Evolutionary conservation across 2,888 invertebrate genomes (phyloP).

Genomic region (Lathronympha strigana): DNA sequence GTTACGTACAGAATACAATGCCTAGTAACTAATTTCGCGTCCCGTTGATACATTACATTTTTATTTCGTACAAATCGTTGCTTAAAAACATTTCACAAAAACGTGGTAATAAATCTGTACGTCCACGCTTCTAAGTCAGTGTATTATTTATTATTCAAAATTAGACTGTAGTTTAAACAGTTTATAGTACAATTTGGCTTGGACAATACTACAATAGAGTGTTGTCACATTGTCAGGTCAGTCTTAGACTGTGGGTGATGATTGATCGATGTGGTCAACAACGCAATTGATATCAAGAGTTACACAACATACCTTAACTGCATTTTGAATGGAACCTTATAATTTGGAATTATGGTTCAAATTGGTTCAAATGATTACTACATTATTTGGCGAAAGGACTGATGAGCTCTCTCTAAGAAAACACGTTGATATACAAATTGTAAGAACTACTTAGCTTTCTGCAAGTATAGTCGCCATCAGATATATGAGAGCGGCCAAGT

Average conservation of each 20-base stretch:
- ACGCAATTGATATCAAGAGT: slow-evolving; percentile 24
- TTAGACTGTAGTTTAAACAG: background rate
- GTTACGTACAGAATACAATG: no score
- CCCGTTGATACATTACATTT: background rate
- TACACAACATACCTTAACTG: background rate
- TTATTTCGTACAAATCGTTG: background rate
- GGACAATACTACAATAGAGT: slow-evolving; percentile 19
- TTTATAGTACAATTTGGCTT: slow-evolving; percentile 11
- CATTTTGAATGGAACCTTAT: background rate
- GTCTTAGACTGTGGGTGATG: slow-evolving; percentile 31
- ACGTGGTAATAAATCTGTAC: slow-evolving; percentile 18
- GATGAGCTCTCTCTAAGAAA: background rate
- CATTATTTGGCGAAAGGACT: background rate
- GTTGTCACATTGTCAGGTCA: slow-evolving; percentile 32
- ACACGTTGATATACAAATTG: no score
- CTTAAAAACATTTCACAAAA: slow-evolving; percentile 26
- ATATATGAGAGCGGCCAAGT: no score
- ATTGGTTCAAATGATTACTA: background rate
- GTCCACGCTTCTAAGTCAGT: slow-evolving; percentile 3
- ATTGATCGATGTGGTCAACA: slow-evolving; percentile 37
- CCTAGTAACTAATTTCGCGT: no score
- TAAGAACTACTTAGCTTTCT: no score
- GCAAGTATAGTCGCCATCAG: no score
- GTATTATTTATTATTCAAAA: background rate
- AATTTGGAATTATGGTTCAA: background rate